phyloP scores from a whole-genome alignment of 2,888 invertebrate species.

The Acronicta leporina region DNA sequence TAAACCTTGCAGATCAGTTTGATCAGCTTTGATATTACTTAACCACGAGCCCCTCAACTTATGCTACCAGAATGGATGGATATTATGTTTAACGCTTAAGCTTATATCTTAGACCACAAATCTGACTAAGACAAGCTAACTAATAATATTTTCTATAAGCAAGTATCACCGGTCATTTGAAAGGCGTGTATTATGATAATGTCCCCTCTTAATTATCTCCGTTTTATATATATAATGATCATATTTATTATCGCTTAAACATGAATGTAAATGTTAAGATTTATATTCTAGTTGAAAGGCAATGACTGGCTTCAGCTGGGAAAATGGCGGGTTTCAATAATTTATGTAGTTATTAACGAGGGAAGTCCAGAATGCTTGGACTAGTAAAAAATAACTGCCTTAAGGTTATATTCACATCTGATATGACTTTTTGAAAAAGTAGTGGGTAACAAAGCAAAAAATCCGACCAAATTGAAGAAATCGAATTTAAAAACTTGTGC shows the following conservation, averaged over 20 bases:
- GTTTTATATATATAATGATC: slow-evolving; percentile 21
- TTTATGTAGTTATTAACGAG: background rate
- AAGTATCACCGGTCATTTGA: slow-evolving; percentile 21
- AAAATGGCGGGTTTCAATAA: slow-evolving; percentile 14
- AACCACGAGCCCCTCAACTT: no score
- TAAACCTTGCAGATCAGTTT: no score
- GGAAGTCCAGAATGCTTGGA: background rate
- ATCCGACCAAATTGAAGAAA: no score
- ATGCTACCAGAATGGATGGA: no score
- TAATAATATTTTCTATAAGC: slow-evolving; percentile 29
- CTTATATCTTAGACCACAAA: slow-evolving; percentile 4
- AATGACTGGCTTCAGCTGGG: slow-evolving; percentile 8
- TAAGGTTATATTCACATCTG: no score
- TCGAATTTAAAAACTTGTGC: no score
- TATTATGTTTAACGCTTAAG: no score
- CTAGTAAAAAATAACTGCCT: background rate
- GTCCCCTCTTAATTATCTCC: slow-evolving; percentile 32
- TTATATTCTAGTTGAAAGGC: slow-evolving; percentile 12
- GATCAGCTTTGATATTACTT: no score
- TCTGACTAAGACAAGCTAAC: slow-evolving; percentile 10
- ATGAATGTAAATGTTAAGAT: slow-evolving; percentile 20
- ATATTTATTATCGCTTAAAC: slow-evolving; percentile 29
- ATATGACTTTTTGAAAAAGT: no score
- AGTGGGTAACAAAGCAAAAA: no score
- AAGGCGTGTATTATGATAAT: slow-evolving; percentile 39